These are phyloP conservation scores for Galago senegalensis DNA, from an alignment of 2,797 vertebrate species.

Conservation along the genomic window DNA sequence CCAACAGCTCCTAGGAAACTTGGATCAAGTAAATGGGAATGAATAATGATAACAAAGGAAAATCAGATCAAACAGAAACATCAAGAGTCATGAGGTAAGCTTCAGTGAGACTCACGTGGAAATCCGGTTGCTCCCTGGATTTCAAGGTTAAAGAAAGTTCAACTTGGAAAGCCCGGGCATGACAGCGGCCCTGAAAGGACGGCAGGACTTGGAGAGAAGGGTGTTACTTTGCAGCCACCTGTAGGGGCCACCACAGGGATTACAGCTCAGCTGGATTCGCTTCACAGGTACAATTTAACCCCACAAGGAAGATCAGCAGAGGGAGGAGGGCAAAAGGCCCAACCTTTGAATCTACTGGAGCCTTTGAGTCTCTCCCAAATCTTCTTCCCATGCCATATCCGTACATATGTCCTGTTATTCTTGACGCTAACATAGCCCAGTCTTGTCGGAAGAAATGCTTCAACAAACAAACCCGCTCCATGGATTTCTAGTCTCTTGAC, in stretches of 20 bases:
- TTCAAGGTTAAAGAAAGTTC: conserved; percentile 60
- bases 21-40: conserved; percentile 51
- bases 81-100: conserved; percentile 34
- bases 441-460: background rate
- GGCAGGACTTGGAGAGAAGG: background rate
- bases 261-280: background rate
- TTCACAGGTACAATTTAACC: background rate
- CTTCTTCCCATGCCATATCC: background rate
- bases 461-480: background rate
- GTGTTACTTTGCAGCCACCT: conserved; percentile 12
- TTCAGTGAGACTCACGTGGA: background rate
- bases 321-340: background rate
- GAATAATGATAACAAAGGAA: conserved; percentile 36
- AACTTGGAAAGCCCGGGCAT: background rate
- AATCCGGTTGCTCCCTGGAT: background rate
- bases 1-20: background rate
- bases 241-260: background rate
- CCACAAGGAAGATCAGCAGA: background rate
- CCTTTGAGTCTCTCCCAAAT: background rate
- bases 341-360: background rate
- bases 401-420: background rate
- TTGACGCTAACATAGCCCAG: background rate
- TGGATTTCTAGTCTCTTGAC: background rate
- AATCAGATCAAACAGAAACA: conserved; percentile 65
- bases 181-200: background rate